Conservation (phyloP, 1,140 invertebrate species). For the Drosophila takahashii region DNA sequence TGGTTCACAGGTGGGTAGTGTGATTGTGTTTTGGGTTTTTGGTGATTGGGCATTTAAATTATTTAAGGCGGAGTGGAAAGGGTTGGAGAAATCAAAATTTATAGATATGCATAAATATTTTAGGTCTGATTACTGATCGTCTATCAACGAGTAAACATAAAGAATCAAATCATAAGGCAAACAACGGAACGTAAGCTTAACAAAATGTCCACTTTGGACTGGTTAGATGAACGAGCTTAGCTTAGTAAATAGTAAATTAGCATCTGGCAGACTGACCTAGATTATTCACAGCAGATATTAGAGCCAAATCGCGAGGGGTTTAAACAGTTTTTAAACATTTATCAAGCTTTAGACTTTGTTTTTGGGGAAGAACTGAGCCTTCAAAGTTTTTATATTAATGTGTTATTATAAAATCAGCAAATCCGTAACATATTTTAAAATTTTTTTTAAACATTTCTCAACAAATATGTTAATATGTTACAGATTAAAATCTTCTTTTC, state of each 20-base stretch:
- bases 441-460: background rate
- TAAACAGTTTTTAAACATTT: background rate
- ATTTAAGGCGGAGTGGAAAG: constrained; percentile 21
- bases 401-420: background rate
- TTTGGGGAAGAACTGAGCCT: background rate
- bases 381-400: background rate
- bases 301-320: background rate
- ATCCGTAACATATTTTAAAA: background rate
- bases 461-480: background rate
- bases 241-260: constrained; percentile 18
- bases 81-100: constrained; percentile 72
- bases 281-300: background rate
- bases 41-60: constrained; percentile 30
- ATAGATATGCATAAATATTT: constrained; percentile 52
- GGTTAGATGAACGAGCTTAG: constrained; percentile 57
- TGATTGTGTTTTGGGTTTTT: constrained; percentile 30
- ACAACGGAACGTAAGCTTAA: constrained; percentile 34
- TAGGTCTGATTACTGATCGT: constrained; percentile 11
- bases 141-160: constrained; percentile 31
- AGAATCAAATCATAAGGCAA: constrained; percentile 53
- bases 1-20: background rate
- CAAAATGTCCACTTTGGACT: constrained; percentile 7
- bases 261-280: constrained; percentile 5
- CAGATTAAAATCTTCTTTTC: background rate
- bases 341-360: background rate